These are phyloP conservation scores for Muraenolepis orangiensis DNA, from an alignment of 2,797 vertebrate genomes.

Conservation along the genomic window DNA sequence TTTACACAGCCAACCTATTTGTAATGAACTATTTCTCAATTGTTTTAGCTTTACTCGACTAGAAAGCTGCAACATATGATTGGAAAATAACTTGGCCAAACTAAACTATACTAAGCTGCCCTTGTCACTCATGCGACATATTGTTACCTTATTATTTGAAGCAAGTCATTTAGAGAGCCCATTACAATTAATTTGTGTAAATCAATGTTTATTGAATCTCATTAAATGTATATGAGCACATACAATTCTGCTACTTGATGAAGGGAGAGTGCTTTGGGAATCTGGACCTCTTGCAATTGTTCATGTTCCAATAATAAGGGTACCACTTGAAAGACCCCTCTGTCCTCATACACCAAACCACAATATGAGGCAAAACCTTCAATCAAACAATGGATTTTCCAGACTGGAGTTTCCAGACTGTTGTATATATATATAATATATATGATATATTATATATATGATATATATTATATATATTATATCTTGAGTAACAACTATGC, in stretches of 20 bases:
- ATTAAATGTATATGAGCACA: neutral
- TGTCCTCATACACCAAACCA: neutral
- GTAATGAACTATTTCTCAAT: neutral
- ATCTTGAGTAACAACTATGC: neutral
- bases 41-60: neutral
- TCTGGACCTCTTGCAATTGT: neutral
- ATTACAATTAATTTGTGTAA: neutral
- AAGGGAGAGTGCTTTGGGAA: neutral
- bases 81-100: neutral
- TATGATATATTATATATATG: no score
- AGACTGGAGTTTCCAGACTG: no score
- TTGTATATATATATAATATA: no score
- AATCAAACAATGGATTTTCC: neutral
- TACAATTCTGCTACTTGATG: neutral
- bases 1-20: no score
- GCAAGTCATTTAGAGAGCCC: neutral
- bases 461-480: no score
- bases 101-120: neutral
- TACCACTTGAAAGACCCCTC: neutral
- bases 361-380: neutral
- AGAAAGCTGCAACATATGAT: neutral
- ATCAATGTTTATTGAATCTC: neutral
- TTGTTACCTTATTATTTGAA: neutral
- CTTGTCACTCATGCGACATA: neutral
- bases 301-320: neutral